These are phyloP conservation scores for Hoplostethus mediterraneus DNA, from an alignment of 2,797 vertebrate genomes.

Conservation along the genomic window DNA sequence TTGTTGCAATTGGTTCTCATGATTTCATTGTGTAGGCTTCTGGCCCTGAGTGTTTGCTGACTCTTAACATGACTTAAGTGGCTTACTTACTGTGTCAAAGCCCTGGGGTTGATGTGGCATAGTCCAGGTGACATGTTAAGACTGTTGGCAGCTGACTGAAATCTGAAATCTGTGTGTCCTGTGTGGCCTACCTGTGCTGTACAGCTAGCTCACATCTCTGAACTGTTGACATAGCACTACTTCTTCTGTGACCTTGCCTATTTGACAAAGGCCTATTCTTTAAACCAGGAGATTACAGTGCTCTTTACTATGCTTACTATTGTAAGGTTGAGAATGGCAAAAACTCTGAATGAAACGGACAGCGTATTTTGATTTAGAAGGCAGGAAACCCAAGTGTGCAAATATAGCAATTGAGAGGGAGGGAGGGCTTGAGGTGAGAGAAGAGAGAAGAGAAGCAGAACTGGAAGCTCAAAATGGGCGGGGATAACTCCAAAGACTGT, in stretches of 20 bases:
- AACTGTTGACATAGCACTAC: background rate
- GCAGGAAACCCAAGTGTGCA: slow-evolving; percentile 29
- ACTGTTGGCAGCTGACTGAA: background rate
- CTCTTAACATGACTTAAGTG: background rate
- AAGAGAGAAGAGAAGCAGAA: slow-evolving; percentile 6
- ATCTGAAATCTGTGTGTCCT: background rate
- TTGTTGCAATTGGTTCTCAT: no score
- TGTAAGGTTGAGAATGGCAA: background rate
- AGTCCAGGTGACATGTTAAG: background rate
- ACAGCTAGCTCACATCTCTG: background rate
- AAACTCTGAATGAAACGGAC: background rate
- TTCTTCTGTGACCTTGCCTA: background rate
- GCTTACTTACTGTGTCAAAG: background rate
- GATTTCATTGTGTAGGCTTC: background rate
- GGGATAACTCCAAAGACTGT: background rate
- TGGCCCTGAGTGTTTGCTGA: background rate
- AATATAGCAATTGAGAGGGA: background rate
- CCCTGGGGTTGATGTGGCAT: background rate
- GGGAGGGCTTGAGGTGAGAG: no score
- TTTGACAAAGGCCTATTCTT: slow-evolving; percentile 10
- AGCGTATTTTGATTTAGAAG: background rate
- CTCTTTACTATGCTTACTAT: slow-evolving; percentile 1
- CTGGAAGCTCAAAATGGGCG: slow-evolving; percentile 15
- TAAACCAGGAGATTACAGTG: background rate
- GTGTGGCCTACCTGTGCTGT: background rate